Base-by-base conservation (phyloP, 2,888 invertebrate genomes). In the Pocota personata region DNA sequence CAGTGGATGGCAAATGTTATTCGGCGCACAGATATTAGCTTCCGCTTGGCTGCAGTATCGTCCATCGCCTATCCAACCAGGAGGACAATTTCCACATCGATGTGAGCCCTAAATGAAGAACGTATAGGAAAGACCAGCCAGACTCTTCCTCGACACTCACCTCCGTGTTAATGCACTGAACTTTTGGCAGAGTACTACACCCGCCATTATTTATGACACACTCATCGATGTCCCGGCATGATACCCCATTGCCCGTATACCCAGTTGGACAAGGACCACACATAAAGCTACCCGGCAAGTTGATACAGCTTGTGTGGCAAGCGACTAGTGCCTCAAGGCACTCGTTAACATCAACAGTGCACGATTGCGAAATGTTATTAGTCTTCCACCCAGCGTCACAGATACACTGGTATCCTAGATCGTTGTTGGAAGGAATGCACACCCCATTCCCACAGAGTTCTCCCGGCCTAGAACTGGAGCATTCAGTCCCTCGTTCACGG, bases 251-350 rank as follows among this genome's bases (percentile, higher is more conserved):
- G 21, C 98, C 98, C 80, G 95, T 95, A 89, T 96, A 98, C 8
- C 98, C 97, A 88, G 93, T 89, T 0, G 99, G 99, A 92, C 99
- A 99, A 21, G 94, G 93, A 1, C 96, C 98, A 91, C 99, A 99
- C 84, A 94, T 93, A 92, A 97, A 99, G 4, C 96, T 95, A 1
- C 99, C 99, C 0, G 97, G 98, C 0, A 96, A 93, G 91, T 99
- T 99, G 79, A 97, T 94, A 91, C 99, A 99, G n/a, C 94, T 93
- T 0, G 97, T 97, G 67, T 93, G 94, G 90, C 98, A 99, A 4
- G 95, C 95, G 92, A 96, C 96, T 46, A 93, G 93, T 0, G 93
- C 91, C 0, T 92, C 92, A 10, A 93, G 93, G 91, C 99, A 99
- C 93, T 99, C 99, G 91, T 99, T 94, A 0, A 98, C 94, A 92